Percentiles rank a stretch among this genome's conserved stretches.
These are phyloP conservation scores for Leucopsar rothschildi DNA, from an alignment of 2,113 vertebrate genomes.

Conservation along the genomic window DNA sequence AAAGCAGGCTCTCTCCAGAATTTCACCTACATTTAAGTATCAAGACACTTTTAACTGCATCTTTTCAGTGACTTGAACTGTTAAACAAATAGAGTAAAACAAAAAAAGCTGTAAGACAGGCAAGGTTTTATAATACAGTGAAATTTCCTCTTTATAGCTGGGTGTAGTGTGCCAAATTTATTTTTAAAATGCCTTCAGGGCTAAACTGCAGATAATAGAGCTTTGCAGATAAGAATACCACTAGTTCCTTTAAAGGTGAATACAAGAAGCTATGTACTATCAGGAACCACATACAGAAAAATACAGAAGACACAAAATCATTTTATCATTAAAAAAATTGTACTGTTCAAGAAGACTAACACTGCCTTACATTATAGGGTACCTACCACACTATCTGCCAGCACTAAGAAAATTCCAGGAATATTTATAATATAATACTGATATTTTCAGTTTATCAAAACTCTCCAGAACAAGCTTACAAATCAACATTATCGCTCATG, in stretches of 20 bases:
- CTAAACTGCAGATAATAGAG: not conserved
- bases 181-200: constrained; percentile 28
- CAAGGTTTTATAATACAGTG: not conserved
- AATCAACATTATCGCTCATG: not conserved
- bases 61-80: not conserved
- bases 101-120: not conserved
- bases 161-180: not conserved
- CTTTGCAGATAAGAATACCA: not conserved
- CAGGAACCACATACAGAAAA: not conserved
- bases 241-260: not conserved
- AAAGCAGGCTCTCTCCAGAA: not conserved
- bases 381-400: not conserved
- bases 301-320: not conserved
- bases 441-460: not conserved
- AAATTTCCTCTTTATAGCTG: not conserved
- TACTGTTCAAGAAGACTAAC: not conserved
- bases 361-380: not conserved
- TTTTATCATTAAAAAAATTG: not conserved
- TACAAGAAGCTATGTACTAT: not conserved
- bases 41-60: not conserved
- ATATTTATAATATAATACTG: not conserved
- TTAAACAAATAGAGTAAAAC: not conserved
- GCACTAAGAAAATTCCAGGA: not conserved
- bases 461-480: not conserved
- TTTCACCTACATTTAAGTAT: not conserved